Conservation (phyloP, 2,888 invertebrate species). For the Trichogramma dendrolimi region DNA sequence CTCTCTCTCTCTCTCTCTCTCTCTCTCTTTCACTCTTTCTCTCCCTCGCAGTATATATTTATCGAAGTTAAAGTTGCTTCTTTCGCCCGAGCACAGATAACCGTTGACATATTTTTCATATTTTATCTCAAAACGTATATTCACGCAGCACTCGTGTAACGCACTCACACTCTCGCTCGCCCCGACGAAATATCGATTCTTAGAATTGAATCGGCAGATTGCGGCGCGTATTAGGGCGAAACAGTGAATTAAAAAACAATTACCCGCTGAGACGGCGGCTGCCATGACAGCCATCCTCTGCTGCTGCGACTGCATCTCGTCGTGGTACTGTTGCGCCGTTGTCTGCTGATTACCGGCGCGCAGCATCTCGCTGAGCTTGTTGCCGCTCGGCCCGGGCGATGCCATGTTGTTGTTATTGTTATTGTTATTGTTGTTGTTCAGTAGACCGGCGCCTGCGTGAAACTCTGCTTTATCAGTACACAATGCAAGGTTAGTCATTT, state of each 20-base stretch:
- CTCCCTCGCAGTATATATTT: constrained; percentile 18
- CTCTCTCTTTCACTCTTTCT: constrained; percentile 3
- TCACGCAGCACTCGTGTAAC: too few species aligned
- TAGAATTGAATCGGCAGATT: too few species aligned
- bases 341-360: constrained; percentile 47
- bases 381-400: constrained; percentile 50
- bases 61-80: constrained; percentile 19
- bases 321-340: constrained; percentile 50
- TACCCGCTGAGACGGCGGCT: constrained; percentile 50
- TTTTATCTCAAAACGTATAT: too few species aligned
- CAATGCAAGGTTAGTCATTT: constrained; percentile 25
- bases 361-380: constrained; percentile 51
- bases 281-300: constrained; percentile 52
- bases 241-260: constrained; percentile 17
- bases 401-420: constrained; percentile 60
- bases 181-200: too few species aligned
- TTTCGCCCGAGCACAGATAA: constrained; percentile 12
- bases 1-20: constrained; percentile 8
- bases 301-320: constrained; percentile 65
- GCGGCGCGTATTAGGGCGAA: too few species aligned
- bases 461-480: constrained; percentile 52
- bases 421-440: constrained; percentile 68
- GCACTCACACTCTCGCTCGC: too few species aligned
- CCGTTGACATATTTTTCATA: constrained; percentile 24
- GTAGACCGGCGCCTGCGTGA: constrained; percentile 61